Percentiles rank a stretch among this genome's conserved stretches.
Conservation (phyloP, 2,113 vertebrate species). For the Phocoena sinus region DNA sequence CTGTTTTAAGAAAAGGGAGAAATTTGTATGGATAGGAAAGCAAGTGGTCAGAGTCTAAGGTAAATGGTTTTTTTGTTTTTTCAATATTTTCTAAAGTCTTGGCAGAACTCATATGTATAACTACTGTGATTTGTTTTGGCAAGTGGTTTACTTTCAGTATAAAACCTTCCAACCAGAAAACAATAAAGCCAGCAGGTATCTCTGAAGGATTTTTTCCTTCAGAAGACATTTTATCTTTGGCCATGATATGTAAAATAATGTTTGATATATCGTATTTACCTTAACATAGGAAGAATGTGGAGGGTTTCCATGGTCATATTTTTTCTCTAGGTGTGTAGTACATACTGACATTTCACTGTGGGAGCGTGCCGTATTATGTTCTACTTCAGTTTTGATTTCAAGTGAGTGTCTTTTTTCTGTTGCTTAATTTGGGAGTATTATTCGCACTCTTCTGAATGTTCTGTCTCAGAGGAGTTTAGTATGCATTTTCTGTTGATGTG, state of each 20-base stretch:
- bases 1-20: not conserved
- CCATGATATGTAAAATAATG: not conserved
- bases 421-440: constrained; percentile 33
- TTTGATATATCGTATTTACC: not conserved
- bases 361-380: constrained; percentile 30
- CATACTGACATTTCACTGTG: constrained; percentile 20
- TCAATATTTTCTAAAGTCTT: not conserved
- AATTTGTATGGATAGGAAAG: not conserved
- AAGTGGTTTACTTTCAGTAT: not conserved
- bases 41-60: not conserved
- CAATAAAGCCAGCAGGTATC: not conserved
- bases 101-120: not conserved
- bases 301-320: not conserved
- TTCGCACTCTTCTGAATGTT: not conserved
- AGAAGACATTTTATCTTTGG: constrained; percentile 23
- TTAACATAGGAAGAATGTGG: not conserved
- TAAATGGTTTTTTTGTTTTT: not conserved
- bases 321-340: constrained; percentile 22
- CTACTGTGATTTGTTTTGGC: not conserved
- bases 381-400: constrained; percentile 30
- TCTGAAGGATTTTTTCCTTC: not conserved
- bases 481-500: not conserved
- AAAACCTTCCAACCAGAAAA: not conserved
- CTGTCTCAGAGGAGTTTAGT: not conserved
- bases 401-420: constrained; percentile 48